These are phyloP conservation scores for Taenioides sp. DNA, from an alignment of 2,797 vertebrate species.

Conservation along the genomic window DNA sequence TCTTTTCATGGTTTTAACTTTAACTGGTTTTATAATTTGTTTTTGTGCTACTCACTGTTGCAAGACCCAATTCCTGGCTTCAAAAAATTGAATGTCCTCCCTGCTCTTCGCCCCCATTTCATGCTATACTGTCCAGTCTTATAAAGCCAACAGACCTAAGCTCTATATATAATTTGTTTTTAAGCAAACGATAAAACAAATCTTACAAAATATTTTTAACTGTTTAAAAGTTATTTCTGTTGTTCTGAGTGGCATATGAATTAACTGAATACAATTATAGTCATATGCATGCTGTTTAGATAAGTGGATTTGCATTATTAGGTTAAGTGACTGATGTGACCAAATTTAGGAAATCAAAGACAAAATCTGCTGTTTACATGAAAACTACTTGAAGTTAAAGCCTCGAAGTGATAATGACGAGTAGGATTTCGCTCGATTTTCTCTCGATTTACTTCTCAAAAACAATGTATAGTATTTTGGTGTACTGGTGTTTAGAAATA, in stretches of 20 bases:
- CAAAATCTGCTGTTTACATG: neutral
- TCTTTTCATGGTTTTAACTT: neutral
- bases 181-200: neutral
- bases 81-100: neutral
- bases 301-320: conserved; percentile 4
- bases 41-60: neutral
- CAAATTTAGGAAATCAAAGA: neutral
- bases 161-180: neutral
- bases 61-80: neutral
- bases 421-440: neutral
- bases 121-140: too few relatives aligned
- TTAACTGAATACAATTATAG: conserved; percentile 9
- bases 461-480: neutral
- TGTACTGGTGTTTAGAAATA: too few relatives aligned
- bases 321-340: conserved; percentile 8
- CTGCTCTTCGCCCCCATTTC: too few relatives aligned
- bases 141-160: too few relatives aligned
- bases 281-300: conserved; percentile 11
- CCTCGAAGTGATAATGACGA: neutral
- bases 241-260: conserved; percentile 9
- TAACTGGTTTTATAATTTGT: neutral
- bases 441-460: neutral
- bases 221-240: neutral
- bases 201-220: neutral
- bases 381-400: neutral